These are phyloP conservation scores for Sardina pilchardus DNA, from an alignment of 2,113 vertebrate genomes.

Conservation along the genomic window DNA sequence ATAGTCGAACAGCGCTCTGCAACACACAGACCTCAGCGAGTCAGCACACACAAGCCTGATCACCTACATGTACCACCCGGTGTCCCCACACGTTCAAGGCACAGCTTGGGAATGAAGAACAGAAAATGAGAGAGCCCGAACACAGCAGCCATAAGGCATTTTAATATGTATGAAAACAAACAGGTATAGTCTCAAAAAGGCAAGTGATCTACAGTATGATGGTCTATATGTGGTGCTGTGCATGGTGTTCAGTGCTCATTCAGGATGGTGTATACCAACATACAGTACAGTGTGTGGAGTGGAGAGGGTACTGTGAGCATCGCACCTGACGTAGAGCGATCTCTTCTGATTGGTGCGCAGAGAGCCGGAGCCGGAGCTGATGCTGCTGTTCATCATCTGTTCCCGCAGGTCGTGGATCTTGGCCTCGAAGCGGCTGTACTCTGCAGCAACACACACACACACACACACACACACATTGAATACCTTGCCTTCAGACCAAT, in stretches of 20 bases:
- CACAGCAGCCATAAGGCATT: background rate
- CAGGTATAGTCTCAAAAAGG: background rate
- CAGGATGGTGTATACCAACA: background rate
- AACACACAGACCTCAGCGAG: background rate
- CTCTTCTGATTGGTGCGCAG: conserved; percentile 93
- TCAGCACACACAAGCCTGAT: background rate
- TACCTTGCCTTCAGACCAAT: background rate
- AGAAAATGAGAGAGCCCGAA: background rate
- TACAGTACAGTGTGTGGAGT: background rate
- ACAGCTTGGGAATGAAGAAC: background rate
- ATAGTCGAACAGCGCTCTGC: conserved; percentile 97
- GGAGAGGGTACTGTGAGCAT: background rate
- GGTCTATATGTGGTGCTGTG: background rate
- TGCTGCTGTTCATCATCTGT: conserved; percentile 99
- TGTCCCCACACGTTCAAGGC: background rate
- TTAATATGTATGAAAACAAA: background rate
- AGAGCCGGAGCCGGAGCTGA: conserved; percentile 94
- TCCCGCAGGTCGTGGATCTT: conserved; percentile 97
- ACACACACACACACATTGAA: conserved; percentile 4
- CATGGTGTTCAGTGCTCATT: background rate
- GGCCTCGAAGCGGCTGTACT: conserved; percentile 94
- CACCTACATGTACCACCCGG: background rate
- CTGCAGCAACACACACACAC: conserved; percentile 55
- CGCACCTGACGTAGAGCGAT: conserved; percentile 91
- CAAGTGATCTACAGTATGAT: background rate